Conservation (phyloP, 2,113 vertebrate genomes). For the Cavia porcellus region DNA sequence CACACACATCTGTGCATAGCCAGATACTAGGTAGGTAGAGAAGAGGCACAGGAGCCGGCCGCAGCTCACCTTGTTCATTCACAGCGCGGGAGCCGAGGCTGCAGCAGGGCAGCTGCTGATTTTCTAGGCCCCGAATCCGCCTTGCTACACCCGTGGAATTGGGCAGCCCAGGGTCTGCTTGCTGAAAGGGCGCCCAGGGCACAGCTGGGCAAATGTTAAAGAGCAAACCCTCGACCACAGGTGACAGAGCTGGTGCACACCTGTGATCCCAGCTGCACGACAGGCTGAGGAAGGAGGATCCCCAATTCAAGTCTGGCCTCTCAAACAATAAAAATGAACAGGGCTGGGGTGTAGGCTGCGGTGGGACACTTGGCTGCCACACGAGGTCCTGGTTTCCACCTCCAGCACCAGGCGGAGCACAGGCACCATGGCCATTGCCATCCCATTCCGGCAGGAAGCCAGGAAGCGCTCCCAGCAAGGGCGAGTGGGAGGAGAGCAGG, state of each 20-base stretch:
- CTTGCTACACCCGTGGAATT: background rate
- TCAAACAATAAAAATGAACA: background rate
- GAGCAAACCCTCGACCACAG: background rate
- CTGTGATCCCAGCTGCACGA: background rate
- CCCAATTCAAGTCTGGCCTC: background rate
- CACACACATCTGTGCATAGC: no score
- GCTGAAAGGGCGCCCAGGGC: background rate
- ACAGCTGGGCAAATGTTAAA: background rate
- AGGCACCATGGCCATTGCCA: no score
- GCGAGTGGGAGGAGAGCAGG: no score
- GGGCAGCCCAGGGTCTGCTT: fast-evolving
- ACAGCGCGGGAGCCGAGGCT: background rate
- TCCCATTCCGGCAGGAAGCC: background rate
- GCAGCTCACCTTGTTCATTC: background rate
- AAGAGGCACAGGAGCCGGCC: fast-evolving
- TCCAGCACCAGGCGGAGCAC: no score
- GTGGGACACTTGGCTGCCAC: background rate
- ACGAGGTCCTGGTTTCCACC: background rate
- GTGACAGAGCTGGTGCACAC: no score
- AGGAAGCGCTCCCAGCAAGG: no score
- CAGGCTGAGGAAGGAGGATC: background rate
- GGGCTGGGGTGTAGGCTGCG: background rate
- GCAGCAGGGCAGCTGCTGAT: background rate
- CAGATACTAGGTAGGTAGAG: background rate
- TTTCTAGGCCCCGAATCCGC: background rate